These are phyloP conservation scores for Thumatha senex DNA, from an alignment of 2,888 invertebrate genomes.

Conservation along the genomic window DNA sequence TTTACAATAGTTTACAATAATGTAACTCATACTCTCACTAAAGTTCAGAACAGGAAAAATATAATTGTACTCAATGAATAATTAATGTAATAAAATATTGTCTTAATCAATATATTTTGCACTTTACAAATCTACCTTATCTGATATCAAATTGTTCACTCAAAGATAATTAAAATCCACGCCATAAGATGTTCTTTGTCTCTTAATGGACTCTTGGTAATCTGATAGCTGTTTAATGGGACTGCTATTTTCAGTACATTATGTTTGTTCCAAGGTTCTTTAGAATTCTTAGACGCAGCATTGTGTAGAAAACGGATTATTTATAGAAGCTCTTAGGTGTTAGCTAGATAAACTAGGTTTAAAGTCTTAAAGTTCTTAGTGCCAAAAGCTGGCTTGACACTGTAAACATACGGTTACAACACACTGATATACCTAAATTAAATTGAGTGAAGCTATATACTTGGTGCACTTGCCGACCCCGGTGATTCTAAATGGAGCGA, in stretches of 20 bases:
- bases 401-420: too few relatives aligned
- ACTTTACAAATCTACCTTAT: neutral
- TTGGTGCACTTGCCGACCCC: too few relatives aligned
- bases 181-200: conserved; percentile 31
- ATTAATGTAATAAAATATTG: neutral
- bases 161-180: conserved; percentile 32
- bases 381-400: neutral
- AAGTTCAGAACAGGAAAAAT: too few relatives aligned
- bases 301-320: neutral
- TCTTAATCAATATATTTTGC: neutral
- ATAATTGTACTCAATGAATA: too few relatives aligned
- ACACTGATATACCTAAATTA: too few relatives aligned
- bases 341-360: neutral
- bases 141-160: conserved; percentile 9
- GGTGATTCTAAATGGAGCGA: too few relatives aligned
- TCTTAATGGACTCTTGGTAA: conserved; percentile 42
- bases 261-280: conserved; percentile 19
- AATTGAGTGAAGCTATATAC: too few relatives aligned
- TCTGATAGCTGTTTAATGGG: conserved; percentile 34
- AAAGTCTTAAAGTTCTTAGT: neutral
- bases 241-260: conserved; percentile 27
- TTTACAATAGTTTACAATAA: too few relatives aligned
- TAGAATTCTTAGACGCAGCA: conserved; percentile 5
- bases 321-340: neutral
- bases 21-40: too few relatives aligned